Evolutionary conservation across 2,888 invertebrate species (phyloP).

Genomic region (Drosophila niveifrons): DNA sequence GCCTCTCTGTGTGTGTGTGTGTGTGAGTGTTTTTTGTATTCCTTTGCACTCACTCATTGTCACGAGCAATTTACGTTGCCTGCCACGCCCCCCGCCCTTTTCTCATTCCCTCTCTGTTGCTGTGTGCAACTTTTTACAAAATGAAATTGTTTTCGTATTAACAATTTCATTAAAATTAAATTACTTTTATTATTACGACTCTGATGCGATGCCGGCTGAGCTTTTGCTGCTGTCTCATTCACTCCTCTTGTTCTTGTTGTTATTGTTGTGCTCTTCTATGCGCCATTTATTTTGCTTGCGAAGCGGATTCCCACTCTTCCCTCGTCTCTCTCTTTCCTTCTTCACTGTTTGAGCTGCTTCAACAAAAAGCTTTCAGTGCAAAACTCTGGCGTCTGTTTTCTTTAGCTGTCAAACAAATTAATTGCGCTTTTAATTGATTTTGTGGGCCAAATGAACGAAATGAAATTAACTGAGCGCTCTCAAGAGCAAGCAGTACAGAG

Average conservation of each 20-base stretch:
- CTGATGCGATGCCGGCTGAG: constrained; percentile 39
- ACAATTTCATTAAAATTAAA: constrained; percentile 82
- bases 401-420: constrained; percentile 80
- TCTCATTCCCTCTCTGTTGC: constrained; percentile 14
- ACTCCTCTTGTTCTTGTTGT: constrained; percentile 28
- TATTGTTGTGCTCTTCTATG: constrained; percentile 53
- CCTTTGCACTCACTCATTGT: constrained; percentile 77
- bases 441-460: constrained; percentile 61
- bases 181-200: constrained; percentile 75
- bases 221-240: constrained; percentile 44
- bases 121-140: constrained; percentile 77
- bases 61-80: constrained; percentile 80
- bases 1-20: constrained; percentile 34
- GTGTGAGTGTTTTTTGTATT: constrained; percentile 47
- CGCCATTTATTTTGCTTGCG: constrained; percentile 60
- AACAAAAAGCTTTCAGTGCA: constrained; percentile 44
- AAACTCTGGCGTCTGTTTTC: constrained; percentile 74
- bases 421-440: constrained; percentile 80
- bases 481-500: neutral
- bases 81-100: constrained; percentile 24
- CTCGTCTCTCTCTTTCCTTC: neutral
- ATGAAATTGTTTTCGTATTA: constrained; percentile 83
- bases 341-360: too few relatives aligned
- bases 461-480: constrained; percentile 40
- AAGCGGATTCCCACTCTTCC: constrained; percentile 1